Evolutionary conservation across 2,888 invertebrate species (phyloP).

Genomic region (Caenorhabditis becei): DNA sequence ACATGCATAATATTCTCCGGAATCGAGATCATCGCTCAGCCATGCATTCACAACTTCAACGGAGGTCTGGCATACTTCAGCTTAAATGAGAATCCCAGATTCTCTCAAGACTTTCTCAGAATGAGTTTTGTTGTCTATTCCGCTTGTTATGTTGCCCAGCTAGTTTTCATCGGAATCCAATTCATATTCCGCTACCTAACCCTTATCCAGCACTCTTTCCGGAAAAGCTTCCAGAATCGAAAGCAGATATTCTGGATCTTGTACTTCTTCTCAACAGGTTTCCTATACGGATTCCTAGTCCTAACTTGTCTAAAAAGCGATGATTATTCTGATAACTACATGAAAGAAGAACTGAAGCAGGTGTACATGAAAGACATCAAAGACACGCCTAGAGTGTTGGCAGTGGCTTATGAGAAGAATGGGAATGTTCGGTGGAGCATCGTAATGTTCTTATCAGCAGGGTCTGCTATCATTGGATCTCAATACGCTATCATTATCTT

Average conservation of each 20-base stretch:
- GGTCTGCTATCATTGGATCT: neutral
- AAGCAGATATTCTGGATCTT: neutral
- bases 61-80: neutral
- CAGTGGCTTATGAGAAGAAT: neutral
- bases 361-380: neutral
- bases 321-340: neutral
- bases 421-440: neutral
- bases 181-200: slow-evolving; percentile 6
- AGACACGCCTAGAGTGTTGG: neutral
- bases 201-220: neutral
- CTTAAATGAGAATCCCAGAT: neutral
- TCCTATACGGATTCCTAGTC: neutral
- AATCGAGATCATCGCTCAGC: neutral
- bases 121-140: neutral
- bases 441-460: neutral
- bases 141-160: neutral
- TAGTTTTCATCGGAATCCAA: slow-evolving; percentile 2
- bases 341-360: neutral
- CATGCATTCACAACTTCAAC: neutral
- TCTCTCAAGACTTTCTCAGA: neutral
- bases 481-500: slow-evolving; percentile 3
- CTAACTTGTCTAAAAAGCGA: neutral
- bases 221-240: neutral
- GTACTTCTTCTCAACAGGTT: neutral
- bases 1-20: neutral